A percentile compares a stretch with the other conserved stretches of the same genome.
Evolutionary conservation across 23 tunicate genomes (phyloP).

Genomic region (Diplosoma virens): DNA sequence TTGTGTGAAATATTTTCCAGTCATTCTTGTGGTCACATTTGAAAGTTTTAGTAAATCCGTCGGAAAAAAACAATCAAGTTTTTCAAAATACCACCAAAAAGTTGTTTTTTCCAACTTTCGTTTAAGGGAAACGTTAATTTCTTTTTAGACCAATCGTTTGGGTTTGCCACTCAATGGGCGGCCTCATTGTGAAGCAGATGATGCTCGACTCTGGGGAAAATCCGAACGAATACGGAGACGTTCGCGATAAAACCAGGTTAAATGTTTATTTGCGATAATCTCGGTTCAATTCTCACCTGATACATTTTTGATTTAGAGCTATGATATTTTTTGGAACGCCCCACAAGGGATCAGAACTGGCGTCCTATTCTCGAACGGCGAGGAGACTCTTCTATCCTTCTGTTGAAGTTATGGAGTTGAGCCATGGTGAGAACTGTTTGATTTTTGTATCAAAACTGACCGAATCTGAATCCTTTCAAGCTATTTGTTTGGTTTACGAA

Average conservation of each 20-base stretch:
- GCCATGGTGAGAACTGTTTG: conserved; percentile 59
- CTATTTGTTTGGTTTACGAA: too few species aligned
- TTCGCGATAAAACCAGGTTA: conserved; percentile 71
- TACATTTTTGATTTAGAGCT: conserved; percentile 40
- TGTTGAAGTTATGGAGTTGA: conserved; percentile 73
- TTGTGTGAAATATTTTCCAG: not conserved
- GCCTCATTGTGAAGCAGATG: conserved; percentile 82
- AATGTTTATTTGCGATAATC: too few species aligned
- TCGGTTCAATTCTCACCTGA: too few species aligned
- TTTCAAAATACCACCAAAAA: too few species aligned
- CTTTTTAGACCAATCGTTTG: conserved; percentile 67
- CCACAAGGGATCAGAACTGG: conserved; percentile 75
- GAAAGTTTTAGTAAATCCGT: too few species aligned
- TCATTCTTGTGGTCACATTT: too few species aligned
- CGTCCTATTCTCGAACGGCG: conserved; percentile 52
- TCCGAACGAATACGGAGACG: conserved; percentile 39
- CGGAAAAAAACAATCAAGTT: too few species aligned
- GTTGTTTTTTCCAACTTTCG: too few species aligned
- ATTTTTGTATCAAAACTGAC: too few species aligned
- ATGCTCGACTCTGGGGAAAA: conserved; percentile 54
- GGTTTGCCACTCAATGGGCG: conserved; percentile 91
- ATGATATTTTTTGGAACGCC: conserved; percentile 80
- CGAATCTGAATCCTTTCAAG: too few species aligned
- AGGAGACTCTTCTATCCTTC: conserved; percentile 67
- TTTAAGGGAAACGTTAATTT: too few species aligned